These are phyloP conservation scores for Micronycteris hirsuta DNA, from an alignment of 2,113 vertebrate genomes.

Conservation along the genomic window DNA sequence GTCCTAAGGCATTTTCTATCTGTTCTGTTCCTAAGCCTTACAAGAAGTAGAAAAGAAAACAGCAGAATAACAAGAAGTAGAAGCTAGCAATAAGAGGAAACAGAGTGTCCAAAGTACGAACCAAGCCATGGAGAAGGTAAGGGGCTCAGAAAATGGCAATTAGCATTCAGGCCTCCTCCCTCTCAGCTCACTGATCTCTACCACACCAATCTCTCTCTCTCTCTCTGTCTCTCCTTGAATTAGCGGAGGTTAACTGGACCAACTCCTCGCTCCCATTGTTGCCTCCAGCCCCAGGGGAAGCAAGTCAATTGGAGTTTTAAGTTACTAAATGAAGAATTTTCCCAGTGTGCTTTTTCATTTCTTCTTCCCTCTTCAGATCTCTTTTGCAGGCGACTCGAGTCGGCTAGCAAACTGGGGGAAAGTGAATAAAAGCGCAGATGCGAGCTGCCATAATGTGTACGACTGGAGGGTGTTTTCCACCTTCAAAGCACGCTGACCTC, in stretches of 20 bases:
- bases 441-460: constrained; percentile 3
- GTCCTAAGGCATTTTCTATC: not conserved
- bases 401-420: constrained; percentile 11
- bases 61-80: not conserved
- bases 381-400: constrained; percentile 53
- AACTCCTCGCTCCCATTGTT: constrained; percentile 46
- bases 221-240: constrained; percentile 56
- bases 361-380: constrained; percentile 65
- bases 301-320: constrained; percentile 64
- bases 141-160: not conserved
- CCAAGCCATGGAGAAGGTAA: not conserved
- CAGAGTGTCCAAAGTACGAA: not conserved
- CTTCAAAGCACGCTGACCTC: constrained; percentile 69
- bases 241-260: constrained; percentile 47
- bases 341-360: constrained; percentile 46
- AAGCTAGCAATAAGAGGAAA: not conserved
- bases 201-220: constrained; percentile 34
- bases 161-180: constrained; percentile 45
- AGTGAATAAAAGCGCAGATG: constrained; percentile 50
- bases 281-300: constrained; percentile 44
- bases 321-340: constrained; percentile 70
- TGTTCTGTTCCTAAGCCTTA: not conserved
- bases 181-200: constrained; percentile 16
- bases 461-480: constrained; percentile 66
- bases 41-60: not conserved